Percentiles rank a stretch among this genome's conserved stretches.
Evolutionary conservation across 2,113 vertebrate species (phyloP).

Genomic region (Sceloporus undulatus): DNA sequence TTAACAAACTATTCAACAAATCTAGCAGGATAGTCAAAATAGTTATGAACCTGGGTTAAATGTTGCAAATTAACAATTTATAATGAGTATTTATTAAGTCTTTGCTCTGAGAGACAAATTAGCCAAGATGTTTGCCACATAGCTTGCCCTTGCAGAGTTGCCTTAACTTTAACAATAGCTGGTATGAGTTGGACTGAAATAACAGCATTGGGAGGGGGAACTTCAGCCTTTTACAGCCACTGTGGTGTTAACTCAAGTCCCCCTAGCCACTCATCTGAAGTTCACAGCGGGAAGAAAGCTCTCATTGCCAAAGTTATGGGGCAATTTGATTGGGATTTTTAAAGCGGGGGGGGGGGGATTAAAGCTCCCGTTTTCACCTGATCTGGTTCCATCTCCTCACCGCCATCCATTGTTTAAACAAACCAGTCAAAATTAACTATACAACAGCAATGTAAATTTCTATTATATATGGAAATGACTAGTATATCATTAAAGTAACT

Average conservation of each 20-base stretch:
- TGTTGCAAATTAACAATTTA: constrained; percentile 1
- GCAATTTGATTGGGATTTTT: not conserved
- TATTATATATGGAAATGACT: not conserved
- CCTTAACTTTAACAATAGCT: not conserved
- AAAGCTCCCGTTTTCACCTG: not conserved
- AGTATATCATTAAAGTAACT: not conserved
- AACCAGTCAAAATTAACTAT: not conserved
- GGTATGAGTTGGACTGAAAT: not conserved
- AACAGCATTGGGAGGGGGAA: not conserved
- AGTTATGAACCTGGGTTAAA: not conserved
- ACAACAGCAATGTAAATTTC: not conserved
- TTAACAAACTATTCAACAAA: constrained; percentile 2
- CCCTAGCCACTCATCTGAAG: not conserved
- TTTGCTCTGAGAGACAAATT: not conserved
- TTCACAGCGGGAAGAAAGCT: not conserved
- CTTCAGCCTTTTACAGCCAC: not conserved
- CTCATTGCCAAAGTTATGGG: not conserved
- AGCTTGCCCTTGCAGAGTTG: not conserved
- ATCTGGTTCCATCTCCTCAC: not conserved
- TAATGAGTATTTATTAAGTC: not conserved
- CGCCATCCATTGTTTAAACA: not conserved
- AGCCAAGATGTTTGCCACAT: not conserved
- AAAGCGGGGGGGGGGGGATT: not conserved
- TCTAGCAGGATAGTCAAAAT: constrained; percentile 3
- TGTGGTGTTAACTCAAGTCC: not conserved